phyloP scores from a whole-genome alignment of 1,140 invertebrate genomes.

The Gryllus bimaculatus region DNA sequence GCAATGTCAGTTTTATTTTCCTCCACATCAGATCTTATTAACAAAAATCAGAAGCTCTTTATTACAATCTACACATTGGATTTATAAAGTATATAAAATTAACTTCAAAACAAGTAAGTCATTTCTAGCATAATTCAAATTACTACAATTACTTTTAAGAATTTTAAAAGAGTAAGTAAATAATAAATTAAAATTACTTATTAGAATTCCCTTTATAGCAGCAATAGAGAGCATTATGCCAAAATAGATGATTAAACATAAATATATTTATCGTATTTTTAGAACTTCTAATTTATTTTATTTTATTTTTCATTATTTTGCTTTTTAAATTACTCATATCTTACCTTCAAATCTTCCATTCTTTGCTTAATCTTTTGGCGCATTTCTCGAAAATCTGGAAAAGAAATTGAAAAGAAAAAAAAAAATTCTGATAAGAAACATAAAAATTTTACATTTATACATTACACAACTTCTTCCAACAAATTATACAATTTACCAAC shows the following conservation, averaged over 20 bases:
- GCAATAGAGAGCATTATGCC: not conserved
- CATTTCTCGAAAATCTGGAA: slow-evolving; percentile 55
- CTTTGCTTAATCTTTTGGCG: slow-evolving; percentile 53
- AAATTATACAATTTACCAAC: too few species aligned
- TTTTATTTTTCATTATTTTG: too few species aligned
- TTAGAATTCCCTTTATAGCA: not conserved
- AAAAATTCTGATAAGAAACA: too few species aligned
- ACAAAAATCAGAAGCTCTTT: not conserved
- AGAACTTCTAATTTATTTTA: too few species aligned
- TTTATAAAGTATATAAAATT: not conserved
- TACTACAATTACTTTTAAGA: not conserved
- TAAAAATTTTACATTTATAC: too few species aligned
- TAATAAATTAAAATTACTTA: not conserved
- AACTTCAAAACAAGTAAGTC: not conserved
- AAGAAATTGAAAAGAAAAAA: slow-evolving; percentile 15
- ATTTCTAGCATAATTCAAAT: not conserved
- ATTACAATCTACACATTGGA: not conserved
- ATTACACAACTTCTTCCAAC: too few species aligned
- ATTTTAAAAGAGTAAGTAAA: not conserved
- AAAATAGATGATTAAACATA: not conserved
- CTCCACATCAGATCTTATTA: not conserved
- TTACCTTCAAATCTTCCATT: slow-evolving; percentile 63
- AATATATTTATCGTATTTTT: too few species aligned
- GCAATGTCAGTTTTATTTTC: not conserved
- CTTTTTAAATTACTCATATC: slow-evolving; percentile 35